Conservation (phyloP, 2,797 vertebrate species). For the Heteromormyrus szaboi region DNA sequence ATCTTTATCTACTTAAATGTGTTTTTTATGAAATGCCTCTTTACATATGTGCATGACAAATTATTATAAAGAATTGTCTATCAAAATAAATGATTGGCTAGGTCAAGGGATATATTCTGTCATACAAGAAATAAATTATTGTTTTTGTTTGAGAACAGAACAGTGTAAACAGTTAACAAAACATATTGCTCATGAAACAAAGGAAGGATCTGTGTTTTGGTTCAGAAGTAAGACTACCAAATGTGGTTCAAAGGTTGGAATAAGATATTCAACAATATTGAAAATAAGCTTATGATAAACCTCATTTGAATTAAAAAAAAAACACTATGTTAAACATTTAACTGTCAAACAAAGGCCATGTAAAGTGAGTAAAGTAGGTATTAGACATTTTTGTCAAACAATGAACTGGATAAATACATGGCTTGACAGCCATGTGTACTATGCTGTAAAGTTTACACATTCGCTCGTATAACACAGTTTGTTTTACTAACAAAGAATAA, state of each 20-base stretch:
- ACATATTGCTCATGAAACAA: background rate
- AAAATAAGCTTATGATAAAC: background rate
- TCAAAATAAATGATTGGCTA: background rate
- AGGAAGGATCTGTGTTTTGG: background rate
- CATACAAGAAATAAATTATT: background rate
- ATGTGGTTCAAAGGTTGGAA: background rate
- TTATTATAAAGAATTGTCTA: background rate
- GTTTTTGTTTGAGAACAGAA: background rate
- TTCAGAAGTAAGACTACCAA: background rate
- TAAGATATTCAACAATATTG: background rate
- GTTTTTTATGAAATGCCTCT: background rate
- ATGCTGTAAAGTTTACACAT: background rate
- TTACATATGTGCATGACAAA: background rate
- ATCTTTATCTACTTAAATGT: background rate
- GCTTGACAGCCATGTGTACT: background rate
- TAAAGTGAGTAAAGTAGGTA: background rate
- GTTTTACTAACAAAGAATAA: background rate
- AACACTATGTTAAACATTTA: background rate
- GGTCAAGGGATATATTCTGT: background rate
- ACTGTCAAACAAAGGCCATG: background rate
- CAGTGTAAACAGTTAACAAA: background rate
- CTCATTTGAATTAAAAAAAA: background rate
- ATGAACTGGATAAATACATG: background rate
- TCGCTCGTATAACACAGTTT: background rate
- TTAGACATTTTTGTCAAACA: background rate